Evolutionary conservation across 2,113 vertebrate genomes (phyloP).

Genomic region (Poeciliopsis occidentalis): DNA sequence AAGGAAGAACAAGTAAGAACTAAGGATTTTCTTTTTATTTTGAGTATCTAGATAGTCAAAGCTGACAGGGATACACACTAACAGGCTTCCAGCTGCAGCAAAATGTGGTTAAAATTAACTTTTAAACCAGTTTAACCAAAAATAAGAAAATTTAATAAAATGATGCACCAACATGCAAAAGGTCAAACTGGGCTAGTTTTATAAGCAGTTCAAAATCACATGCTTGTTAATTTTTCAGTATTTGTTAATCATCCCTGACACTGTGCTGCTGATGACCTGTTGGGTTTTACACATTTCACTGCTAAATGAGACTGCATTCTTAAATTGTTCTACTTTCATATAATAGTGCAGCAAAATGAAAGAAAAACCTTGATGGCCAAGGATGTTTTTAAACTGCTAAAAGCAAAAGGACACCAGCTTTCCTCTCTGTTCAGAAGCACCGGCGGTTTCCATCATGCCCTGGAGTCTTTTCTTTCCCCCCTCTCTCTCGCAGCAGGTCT

Average conservation of each 20-base stretch:
- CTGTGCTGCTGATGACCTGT: background rate
- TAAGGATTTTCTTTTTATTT: too few species aligned
- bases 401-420: slow-evolving; percentile 39
- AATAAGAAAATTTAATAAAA: too few species aligned
- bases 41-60: too few species aligned
- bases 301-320: background rate
- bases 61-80: too few species aligned
- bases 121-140: too few species aligned
- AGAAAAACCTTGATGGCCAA: background rate
- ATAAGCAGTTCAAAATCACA: background rate
- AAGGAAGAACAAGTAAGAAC: too few species aligned
- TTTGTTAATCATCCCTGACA: background rate
- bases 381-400: slow-evolving; percentile 15
- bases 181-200: background rate
- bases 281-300: background rate
- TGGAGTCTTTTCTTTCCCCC: slow-evolving; percentile 13
- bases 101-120: too few species aligned
- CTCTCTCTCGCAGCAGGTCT: slow-evolving; percentile 41
- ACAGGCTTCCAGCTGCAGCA: too few species aligned
- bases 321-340: slow-evolving; percentile 6
- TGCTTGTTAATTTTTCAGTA: background rate
- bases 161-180: background rate
- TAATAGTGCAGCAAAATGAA: background rate
- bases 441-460: slow-evolving; percentile 52
- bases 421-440: slow-evolving; percentile 22